Conservation (phyloP, 2,888 invertebrate genomes). For the Digitonthophagus gazella region DNA sequence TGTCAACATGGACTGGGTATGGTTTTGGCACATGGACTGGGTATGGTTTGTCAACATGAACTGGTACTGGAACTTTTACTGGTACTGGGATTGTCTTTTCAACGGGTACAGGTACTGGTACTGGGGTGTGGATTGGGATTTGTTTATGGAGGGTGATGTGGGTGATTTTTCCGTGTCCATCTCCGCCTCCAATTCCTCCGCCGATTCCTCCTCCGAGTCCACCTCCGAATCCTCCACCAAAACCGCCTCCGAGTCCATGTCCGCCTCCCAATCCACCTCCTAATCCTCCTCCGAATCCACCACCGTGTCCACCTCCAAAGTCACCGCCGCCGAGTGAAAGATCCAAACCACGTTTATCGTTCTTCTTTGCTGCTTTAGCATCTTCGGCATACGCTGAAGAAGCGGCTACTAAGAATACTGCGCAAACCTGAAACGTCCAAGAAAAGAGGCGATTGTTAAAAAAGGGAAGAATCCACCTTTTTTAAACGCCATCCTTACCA, state of each 20-base stretch:
- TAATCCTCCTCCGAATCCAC: conserved; percentile 22
- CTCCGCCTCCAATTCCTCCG: conserved; percentile 20
- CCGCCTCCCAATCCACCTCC: conserved; percentile 24
- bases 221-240: conserved; percentile 23
- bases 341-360: conserved; percentile 26
- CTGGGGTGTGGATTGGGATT: conserved; percentile 25
- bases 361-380: conserved; percentile 25
- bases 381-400: conserved; percentile 5
- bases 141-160: conserved; percentile 27
- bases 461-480: conserved; percentile 4
- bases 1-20: conserved; percentile 27
- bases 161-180: conserved; percentile 26
- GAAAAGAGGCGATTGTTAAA: neutral
- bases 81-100: conserved; percentile 25
- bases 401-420: conserved; percentile 23
- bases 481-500: conserved; percentile 22
- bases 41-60: conserved; percentile 28
- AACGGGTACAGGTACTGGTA: conserved; percentile 24
- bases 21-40: conserved; percentile 28
- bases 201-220: conserved; percentile 23
- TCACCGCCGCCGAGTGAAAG: conserved; percentile 24
- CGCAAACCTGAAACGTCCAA: conserved; percentile 22
- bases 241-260: conserved; percentile 17
- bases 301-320: conserved; percentile 21
- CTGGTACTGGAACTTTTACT: conserved; percentile 25